Conservation (phyloP, 2,113 vertebrate species). For the Microtus richardsoni region DNA sequence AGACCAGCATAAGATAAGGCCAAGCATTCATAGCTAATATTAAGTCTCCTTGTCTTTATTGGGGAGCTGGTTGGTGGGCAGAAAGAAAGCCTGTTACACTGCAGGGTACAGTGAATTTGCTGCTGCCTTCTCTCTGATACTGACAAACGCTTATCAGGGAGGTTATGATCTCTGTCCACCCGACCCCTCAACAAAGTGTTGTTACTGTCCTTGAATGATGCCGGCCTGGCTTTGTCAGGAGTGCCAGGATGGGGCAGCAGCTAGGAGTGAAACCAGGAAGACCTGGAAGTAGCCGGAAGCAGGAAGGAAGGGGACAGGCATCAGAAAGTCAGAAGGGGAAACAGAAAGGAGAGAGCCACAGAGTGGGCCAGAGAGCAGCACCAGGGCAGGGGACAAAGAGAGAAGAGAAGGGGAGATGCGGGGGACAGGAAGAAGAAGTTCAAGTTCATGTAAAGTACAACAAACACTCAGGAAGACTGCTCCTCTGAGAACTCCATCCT, state of each 20-base stretch:
- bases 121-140: neutral
- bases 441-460: neutral
- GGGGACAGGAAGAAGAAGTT: neutral
- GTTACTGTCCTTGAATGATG: constrained; percentile 16
- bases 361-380: neutral
- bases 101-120: neutral
- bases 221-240: neutral
- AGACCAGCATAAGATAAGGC: neutral
- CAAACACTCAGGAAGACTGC: neutral
- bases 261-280: neutral
- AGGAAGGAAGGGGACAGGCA: neutral
- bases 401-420: neutral
- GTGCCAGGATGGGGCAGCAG: too few relatives aligned
- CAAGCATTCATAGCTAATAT: neutral
- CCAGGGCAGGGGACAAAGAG: neutral
- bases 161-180: neutral
- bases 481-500: neutral
- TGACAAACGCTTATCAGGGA: neutral
- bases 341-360: rapidly evolving
- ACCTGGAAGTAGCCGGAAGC: neutral
- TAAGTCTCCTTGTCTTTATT: neutral
- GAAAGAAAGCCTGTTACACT: neutral
- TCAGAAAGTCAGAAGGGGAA: neutral
- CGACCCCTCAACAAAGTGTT: neutral
- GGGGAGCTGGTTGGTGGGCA: neutral